These are phyloP conservation scores for Rhizomys pruinosus DNA, from an alignment of 2,113 vertebrate genomes.

Conservation along the genomic window DNA sequence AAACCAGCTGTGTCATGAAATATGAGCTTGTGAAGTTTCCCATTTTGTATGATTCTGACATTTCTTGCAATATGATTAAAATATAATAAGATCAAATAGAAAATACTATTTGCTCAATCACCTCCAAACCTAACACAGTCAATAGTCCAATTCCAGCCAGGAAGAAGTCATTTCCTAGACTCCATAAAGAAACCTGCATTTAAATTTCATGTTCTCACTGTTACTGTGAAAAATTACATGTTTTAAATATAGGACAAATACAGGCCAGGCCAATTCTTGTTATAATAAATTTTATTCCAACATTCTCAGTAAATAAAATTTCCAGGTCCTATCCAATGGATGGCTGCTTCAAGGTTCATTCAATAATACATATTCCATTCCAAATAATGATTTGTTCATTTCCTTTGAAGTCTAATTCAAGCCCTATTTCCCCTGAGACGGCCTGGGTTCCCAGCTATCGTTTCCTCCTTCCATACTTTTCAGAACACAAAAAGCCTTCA, in stretches of 20 bases:
- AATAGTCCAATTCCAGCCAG: slow-evolving; percentile 74
- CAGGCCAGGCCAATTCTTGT: slow-evolving; percentile 75
- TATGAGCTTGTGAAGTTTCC: slow-evolving; percentile 77
- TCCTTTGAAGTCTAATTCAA: slow-evolving; percentile 79
- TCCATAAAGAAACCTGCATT: slow-evolving; percentile 78
- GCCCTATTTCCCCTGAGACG: slow-evolving; percentile 71
- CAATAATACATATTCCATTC: slow-evolving; percentile 75
- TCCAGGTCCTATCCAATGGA: slow-evolving; percentile 66
- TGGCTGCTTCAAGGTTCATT: slow-evolving; percentile 75
- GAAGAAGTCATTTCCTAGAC: slow-evolving; percentile 77
- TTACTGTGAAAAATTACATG: slow-evolving; percentile 79
- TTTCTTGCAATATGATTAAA: slow-evolving; percentile 82
- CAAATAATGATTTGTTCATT: slow-evolving; percentile 78
- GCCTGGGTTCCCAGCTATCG: slow-evolving; percentile 28
- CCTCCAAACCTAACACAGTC: slow-evolving; percentile 79
- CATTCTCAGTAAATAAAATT: slow-evolving; percentile 78
- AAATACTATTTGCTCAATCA: slow-evolving; percentile 82
- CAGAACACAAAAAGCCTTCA: not conserved
- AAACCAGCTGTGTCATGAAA: slow-evolving; percentile 69
- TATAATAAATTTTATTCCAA: slow-evolving; percentile 79
- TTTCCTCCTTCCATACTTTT: slow-evolving; percentile 43
- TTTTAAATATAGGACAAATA: slow-evolving; percentile 83
- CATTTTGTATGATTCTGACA: slow-evolving; percentile 79
- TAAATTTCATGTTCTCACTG: slow-evolving; percentile 81
- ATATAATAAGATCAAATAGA: slow-evolving; percentile 83